Evolutionary conservation across 2,888 invertebrate species (phyloP), one percentile per base, ranked within the genome.

Genomic region (Monoplex corrugatus): DNA sequence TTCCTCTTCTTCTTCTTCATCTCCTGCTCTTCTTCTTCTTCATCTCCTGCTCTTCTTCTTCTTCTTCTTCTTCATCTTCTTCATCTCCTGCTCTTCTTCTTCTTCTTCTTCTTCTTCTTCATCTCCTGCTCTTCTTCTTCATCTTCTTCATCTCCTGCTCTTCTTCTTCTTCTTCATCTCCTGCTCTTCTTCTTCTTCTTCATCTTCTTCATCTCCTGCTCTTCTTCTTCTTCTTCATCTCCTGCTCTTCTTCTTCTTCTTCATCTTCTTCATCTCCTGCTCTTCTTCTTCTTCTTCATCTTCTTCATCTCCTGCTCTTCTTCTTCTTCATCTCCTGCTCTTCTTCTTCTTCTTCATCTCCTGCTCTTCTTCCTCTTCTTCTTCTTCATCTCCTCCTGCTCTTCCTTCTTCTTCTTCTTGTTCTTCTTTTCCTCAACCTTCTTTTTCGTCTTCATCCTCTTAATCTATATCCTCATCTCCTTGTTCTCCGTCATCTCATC

Each of bases 141-240:
- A 50, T 50, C 50, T 28, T 57, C 57, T 28, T 28, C 10, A 23
- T 1, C 57, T 57, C 2, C 57, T 28, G 2, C 57, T 28, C 5
- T 5, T 1, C 5, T 57, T 57, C 2, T 57, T 16, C 19, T 50
- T 50, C 68, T n/a, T 68, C 68, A 6, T 68, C 23, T 68, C 68
- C 68, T 28, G 28, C 68, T 84, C 68, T 72, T 72, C 68, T 72
- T 72, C 68, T 72, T 72, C 68, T 72, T 72, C 68, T n/a, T 72
- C n/a, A n/a, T 72, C 68, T 72, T 72, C n/a, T 5, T 72, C 68
- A 3, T 72, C 68, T 72, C n/a, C 10, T 5, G 13, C 32, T 72
- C 28, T 72, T 72, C 28, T 72, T 72, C 28, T 72, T 72, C 10
- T 68, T 68, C 16, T 28, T 28, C n/a, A 28, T 13, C n/a, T 68